Conservation (phyloP, 2,888 invertebrate species). For the Drymonia ruficornis region DNA sequence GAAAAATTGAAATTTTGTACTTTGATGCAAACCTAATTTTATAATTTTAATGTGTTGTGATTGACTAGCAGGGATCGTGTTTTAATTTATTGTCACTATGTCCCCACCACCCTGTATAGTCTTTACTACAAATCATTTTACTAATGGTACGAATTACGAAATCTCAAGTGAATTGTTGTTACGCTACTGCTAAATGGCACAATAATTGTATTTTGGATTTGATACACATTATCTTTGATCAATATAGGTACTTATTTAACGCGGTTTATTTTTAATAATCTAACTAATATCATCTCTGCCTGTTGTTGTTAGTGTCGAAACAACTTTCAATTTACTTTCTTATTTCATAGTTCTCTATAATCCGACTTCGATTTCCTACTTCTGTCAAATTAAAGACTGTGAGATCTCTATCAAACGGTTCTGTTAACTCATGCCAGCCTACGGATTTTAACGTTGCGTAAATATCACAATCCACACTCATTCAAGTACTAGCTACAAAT, state of each 20-base stretch:
- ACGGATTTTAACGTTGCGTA: slow-evolving; percentile 20
- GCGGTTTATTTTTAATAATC: slow-evolving; percentile 38
- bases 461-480: slow-evolving; percentile 9
- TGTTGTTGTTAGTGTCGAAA: slow-evolving; percentile 40
- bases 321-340: slow-evolving; percentile 55
- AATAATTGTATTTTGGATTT: neutral
- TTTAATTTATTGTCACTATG: too few species aligned
- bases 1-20: too few species aligned
- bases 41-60: too few species aligned
- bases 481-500: neutral
- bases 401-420: slow-evolving; percentile 42
- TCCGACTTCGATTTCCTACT: slow-evolving; percentile 33
- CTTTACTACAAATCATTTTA: neutral
- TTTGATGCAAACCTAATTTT: too few species aligned
- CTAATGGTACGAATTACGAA: neutral
- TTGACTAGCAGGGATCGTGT: too few species aligned
- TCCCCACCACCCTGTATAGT: too few species aligned
- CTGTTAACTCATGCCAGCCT: slow-evolving; percentile 15
- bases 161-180: slow-evolving; percentile 1
- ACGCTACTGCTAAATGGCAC: neutral
- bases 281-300: slow-evolving; percentile 36
- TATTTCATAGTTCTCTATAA: slow-evolving; percentile 39
- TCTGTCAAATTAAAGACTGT: slow-evolving; percentile 35
- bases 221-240: slow-evolving; percentile 11
- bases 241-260: slow-evolving; percentile 19